Evolutionary conservation across 2,113 vertebrate species (phyloP).

Genomic region (Maccullochella peelii): DNA sequence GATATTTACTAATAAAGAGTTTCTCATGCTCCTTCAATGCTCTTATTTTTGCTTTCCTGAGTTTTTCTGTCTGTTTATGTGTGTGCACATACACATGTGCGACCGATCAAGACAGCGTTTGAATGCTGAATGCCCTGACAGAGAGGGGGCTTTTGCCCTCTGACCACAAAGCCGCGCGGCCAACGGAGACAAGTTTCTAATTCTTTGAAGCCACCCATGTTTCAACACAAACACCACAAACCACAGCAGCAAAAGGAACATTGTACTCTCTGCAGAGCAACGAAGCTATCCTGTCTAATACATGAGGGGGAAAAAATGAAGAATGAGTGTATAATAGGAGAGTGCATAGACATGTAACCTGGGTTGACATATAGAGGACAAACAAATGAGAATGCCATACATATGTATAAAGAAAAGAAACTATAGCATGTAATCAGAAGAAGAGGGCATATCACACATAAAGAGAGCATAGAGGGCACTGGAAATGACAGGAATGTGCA

Average conservation of each 20-base stretch:
- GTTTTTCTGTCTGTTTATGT: slow-evolving; percentile 24
- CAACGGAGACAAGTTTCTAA: slow-evolving; percentile 37
- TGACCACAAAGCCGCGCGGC: slow-evolving; percentile 45
- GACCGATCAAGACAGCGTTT: slow-evolving; percentile 8
- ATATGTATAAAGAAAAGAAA: neutral
- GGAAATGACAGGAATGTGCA: slow-evolving; percentile 53
- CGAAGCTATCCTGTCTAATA: slow-evolving; percentile 2
- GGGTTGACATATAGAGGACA: slow-evolving; percentile 8
- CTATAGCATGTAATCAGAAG: neutral
- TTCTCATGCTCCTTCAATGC: neutral
- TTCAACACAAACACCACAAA: slow-evolving; percentile 38
- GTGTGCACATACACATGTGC: neutral
- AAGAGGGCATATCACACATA: slow-evolving; percentile 4
- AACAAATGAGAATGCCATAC: neutral
- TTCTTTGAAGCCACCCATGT: slow-evolving; percentile 31
- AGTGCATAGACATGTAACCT: neutral
- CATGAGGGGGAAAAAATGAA: neutral
- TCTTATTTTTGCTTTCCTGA: neutral
- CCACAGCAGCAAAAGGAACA: slow-evolving; percentile 40
- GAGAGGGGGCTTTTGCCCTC: slow-evolving; percentile 24
- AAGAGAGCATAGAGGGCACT: neutral
- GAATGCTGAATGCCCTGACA: slow-evolving; percentile 38
- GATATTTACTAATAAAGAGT: neutral
- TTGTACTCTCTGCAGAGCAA: slow-evolving; percentile 43
- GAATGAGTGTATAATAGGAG: neutral